Conservation (phyloP, 1,140 invertebrate genomes). For the Pinna nobilis region DNA sequence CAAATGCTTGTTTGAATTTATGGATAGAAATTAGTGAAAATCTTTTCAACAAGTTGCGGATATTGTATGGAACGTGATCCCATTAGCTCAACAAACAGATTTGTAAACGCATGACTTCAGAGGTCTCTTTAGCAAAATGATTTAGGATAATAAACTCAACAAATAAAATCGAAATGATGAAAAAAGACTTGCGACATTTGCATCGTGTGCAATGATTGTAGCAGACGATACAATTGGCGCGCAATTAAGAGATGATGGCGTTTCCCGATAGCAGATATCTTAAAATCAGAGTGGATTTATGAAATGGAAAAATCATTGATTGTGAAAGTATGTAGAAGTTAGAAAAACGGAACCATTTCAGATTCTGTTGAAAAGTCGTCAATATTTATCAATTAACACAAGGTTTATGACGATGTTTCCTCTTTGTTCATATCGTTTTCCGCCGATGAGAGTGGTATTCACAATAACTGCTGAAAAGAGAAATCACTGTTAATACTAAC, state of each 20-base stretch:
- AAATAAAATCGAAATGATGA: constrained; percentile 22
- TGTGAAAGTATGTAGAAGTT: constrained; percentile 35
- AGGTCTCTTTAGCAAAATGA: constrained; percentile 18
- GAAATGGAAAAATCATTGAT: constrained; percentile 9
- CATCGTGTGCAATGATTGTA: constrained; percentile 18
- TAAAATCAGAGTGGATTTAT: not conserved
- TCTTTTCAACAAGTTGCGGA: constrained; percentile 1
- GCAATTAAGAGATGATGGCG: constrained; percentile 25
- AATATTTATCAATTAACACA: constrained; percentile 31
- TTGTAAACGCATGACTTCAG: not conserved
- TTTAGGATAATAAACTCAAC: constrained; percentile 23
- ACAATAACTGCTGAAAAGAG: not conserved
- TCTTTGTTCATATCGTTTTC: not conserved
- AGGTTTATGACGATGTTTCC: not conserved
- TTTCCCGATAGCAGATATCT: constrained; percentile 2
- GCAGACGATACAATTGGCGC: constrained; percentile 15
- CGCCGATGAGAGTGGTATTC: not conserved
- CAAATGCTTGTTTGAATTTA: constrained; percentile 6
- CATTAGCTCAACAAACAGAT: constrained; percentile 5
- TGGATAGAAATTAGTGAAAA: constrained; percentile 25
- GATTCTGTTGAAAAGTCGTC: constrained; percentile 31
- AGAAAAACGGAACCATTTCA: constrained; percentile 30
- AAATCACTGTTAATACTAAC: constrained; percentile 6
- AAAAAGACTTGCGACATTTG: constrained; percentile 17
- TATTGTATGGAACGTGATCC: constrained; percentile 3